Base-by-base conservation (phyloP, 30 jellyfish, hydroid and myxozoan genomes). In the Turritopsis dohrnii region DNA sequence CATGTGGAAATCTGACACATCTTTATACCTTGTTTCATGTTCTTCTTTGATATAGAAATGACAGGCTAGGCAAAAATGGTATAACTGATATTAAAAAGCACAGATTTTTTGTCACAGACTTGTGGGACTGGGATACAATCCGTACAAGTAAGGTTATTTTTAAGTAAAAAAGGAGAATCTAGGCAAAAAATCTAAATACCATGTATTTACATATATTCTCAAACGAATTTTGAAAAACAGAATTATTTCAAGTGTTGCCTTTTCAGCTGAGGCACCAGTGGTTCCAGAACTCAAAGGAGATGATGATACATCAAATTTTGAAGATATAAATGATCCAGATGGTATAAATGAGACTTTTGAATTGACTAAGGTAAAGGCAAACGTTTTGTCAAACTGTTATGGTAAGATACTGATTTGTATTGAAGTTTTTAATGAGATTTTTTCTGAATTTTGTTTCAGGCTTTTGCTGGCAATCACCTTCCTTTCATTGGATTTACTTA, bases 401-500 rank as follows among this genome's bases (percentile, higher is more conserved):
- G n/a, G n/a, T n/a, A n/a, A n/a, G n/a, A n/a, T n/a, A n/a, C n/a
- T 71, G 23, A 31, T 71, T 71, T 60, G n/a, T 60, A 18, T 60
- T 60, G 18, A 18, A 17, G 18, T 60, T 60, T 17, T 17, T 60
- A 17, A 60, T n/a, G 18, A 60, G 19, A 16, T 27, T 18, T 8
- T 30, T 81, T n/a, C 23, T 69, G 7, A 19, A 20, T 28, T n/a
- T 65, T 85, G 23, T 54, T 52, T 31, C 71, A 92, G 98, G 98
- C 96, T 54, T 93, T 93, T 89, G 97, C 97, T 74, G 99, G 99
- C 28, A 89, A 89, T 66, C 99, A 94, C 66, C 82, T 89, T 28
- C 99, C 99, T 26, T 94, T 94, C 87, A 86, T 94, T 52, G 99
- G 99, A 66, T 94, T 94, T 76, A 94, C 97, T 18, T 94, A 90